A percentile compares a stretch with the other conserved stretches of the same genome.
Conservation (phyloP, 2,888 invertebrate species). For the Thecophora atra region DNA sequence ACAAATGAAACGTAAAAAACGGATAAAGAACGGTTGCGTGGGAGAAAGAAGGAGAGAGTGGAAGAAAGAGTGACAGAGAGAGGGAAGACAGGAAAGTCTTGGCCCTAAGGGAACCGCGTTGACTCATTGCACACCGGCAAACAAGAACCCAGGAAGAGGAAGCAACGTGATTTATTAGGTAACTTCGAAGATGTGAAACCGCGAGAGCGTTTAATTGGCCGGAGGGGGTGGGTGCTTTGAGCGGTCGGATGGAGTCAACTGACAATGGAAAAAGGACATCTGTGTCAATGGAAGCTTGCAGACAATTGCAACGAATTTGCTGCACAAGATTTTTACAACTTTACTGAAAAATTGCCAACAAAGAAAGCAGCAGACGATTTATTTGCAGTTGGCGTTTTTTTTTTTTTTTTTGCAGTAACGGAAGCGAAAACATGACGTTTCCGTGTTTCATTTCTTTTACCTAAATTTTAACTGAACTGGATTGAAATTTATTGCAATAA, state of each 20-base stretch:
- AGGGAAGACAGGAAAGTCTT: neutral
- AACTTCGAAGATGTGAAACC: constrained; percentile 12
- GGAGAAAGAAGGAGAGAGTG: neutral
- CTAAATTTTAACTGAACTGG: no score
- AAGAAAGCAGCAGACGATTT: neutral
- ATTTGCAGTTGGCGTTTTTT: neutral
- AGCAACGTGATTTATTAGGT: constrained; percentile 25
- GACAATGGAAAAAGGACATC: neutral
- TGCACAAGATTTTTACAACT: neutral
- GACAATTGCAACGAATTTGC: neutral
- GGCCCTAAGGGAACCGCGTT: no score
- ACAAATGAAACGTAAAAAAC: neutral
- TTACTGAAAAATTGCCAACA: neutral
- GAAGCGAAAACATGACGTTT: neutral
- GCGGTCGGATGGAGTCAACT: neutral
- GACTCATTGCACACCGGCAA: no score
- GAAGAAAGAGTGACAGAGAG: neutral
- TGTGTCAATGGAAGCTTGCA: neutral
- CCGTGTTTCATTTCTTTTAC: neutral
- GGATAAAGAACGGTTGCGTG: neutral
- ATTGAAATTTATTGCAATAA: no score
- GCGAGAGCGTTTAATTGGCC: neutral
- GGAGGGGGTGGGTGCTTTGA: neutral
- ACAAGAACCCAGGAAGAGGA: constrained; percentile 22
- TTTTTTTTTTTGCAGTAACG: neutral